A percentile compares a stretch with the other conserved stretches of the same genome.
phyloP scores from a whole-genome alignment of 2,797 vertebrate species.

The Coregonus suidteri region DNA sequence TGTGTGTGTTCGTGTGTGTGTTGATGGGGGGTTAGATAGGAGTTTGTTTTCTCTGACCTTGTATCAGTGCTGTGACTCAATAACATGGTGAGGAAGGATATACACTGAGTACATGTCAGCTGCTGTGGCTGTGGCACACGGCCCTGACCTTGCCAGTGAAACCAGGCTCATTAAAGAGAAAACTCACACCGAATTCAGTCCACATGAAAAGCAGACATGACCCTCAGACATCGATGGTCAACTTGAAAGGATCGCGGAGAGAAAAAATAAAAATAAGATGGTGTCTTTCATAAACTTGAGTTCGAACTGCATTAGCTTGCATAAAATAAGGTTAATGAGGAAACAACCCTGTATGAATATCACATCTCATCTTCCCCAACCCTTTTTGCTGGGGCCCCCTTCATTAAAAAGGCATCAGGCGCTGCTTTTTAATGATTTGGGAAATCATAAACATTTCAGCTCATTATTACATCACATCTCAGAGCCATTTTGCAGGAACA shows the following conservation, averaged over 20 bases:
- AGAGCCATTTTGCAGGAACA: not conserved
- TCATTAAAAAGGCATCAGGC: conserved; percentile 65
- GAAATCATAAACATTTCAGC: conserved; percentile 57
- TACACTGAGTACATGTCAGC: not conserved
- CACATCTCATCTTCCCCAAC: conserved; percentile 48
- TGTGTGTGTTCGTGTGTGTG: too few relatives aligned
- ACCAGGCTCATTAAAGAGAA: conserved; percentile 65
- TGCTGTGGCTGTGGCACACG: conserved; percentile 31
- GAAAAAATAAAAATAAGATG: not conserved
- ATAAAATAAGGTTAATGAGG: conserved; percentile 80
- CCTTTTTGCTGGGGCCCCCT: conserved; percentile 42
- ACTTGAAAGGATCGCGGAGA: conserved; percentile 51
- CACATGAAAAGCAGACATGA: conserved; percentile 60
- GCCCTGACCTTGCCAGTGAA: conserved; percentile 46
- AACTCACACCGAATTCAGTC: conserved; percentile 38
- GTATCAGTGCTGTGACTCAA: conserved; percentile 28
- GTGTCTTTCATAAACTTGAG: conserved; percentile 50
- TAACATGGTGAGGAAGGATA: conserved; percentile 4
- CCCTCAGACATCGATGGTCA: conserved; percentile 57
- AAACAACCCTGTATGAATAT: conserved; percentile 69
- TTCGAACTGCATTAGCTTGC: conserved; percentile 68
- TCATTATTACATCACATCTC: conserved; percentile 47
- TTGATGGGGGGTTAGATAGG: too few relatives aligned
- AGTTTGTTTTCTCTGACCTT: conserved; percentile 42
- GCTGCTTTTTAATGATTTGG: conserved; percentile 59